Percentiles rank a stretch among this genome's conserved stretches.
phyloP scores from a whole-genome alignment of 1,140 invertebrate genomes.

The Meteorus sp. region DNA sequence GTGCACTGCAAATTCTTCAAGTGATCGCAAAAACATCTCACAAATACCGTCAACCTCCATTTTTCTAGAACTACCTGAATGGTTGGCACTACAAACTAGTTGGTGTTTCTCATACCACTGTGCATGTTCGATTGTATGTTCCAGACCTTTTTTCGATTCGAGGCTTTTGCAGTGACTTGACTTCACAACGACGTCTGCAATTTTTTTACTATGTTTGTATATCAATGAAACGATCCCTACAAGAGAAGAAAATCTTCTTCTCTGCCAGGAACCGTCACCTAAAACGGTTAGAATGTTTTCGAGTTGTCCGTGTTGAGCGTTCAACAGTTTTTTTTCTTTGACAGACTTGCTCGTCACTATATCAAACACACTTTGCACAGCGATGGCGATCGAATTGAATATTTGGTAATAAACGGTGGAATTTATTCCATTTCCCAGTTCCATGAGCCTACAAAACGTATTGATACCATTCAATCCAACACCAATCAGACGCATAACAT shows the following conservation, averaged over 20 bases:
- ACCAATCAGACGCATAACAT: conserved; percentile 31
- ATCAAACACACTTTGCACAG: conserved; percentile 18
- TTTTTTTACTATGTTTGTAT: conserved; percentile 19
- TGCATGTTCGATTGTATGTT: conserved; percentile 17
- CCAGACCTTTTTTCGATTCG: conserved; percentile 14
- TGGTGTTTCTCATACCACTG: conserved; percentile 14
- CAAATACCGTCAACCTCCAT: conserved; percentile 24
- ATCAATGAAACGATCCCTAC: conserved; percentile 23
- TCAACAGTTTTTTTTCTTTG: conserved; percentile 23
- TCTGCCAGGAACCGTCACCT: conserved; percentile 26
- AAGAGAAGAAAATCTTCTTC: conserved; percentile 26
- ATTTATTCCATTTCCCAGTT: conserved; percentile 17
- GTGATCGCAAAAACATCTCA: conserved; percentile 25
- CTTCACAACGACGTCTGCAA: conserved; percentile 18
- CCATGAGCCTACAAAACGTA: conserved; percentile 33
- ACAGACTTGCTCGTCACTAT: conserved; percentile 17
- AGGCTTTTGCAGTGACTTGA: conserved; percentile 13
- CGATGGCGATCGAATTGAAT: conserved; percentile 23
- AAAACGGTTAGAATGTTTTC: conserved; percentile 18
- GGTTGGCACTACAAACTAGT: conserved; percentile 22
- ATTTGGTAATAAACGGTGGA: conserved; percentile 21
- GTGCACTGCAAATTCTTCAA: background rate
- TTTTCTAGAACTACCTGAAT: conserved; percentile 25
- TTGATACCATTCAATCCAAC: conserved; percentile 29
- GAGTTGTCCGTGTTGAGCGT: conserved; percentile 21